Evolutionary conservation across 2,113 vertebrate species (phyloP).

Genomic region (Melozone crissalis): DNA sequence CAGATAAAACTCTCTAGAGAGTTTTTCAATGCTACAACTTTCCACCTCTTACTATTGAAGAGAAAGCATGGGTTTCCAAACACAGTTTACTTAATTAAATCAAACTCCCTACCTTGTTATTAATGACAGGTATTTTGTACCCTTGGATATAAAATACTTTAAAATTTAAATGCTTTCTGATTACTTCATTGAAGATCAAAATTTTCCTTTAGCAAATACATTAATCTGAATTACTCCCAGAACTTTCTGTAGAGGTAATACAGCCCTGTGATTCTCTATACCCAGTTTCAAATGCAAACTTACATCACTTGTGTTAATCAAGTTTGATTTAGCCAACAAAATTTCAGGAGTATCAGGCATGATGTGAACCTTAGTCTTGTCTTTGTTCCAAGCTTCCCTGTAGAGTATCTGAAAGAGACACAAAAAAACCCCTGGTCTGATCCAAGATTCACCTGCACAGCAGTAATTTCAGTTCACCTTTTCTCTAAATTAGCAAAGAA

Average conservation of each 20-base stretch:
- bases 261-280: neutral
- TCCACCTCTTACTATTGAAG: neutral
- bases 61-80: neutral
- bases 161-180: neutral
- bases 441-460: neutral
- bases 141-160: neutral
- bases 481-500: neutral
- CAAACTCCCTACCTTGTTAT: neutral
- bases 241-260: neutral
- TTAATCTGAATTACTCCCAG: neutral
- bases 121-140: neutral
- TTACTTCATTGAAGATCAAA: neutral
- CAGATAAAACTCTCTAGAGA: neutral
- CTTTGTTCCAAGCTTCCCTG: conserved; percentile 81
- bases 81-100: neutral
- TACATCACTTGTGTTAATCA: conserved; percentile 86
- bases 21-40: neutral
- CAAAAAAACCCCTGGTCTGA: neutral
- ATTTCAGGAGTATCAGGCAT: conserved; percentile 84
- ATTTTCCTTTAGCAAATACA: neutral
- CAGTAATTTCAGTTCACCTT: neutral
- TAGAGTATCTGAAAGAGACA: conserved; percentile 73
- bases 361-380: conserved; percentile 80
- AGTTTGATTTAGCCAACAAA: conserved; percentile 81
- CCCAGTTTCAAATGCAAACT: neutral